These are phyloP conservation scores for Tichodroma muraria DNA, from an alignment of 2,113 vertebrate species.

Conservation along the genomic window DNA sequence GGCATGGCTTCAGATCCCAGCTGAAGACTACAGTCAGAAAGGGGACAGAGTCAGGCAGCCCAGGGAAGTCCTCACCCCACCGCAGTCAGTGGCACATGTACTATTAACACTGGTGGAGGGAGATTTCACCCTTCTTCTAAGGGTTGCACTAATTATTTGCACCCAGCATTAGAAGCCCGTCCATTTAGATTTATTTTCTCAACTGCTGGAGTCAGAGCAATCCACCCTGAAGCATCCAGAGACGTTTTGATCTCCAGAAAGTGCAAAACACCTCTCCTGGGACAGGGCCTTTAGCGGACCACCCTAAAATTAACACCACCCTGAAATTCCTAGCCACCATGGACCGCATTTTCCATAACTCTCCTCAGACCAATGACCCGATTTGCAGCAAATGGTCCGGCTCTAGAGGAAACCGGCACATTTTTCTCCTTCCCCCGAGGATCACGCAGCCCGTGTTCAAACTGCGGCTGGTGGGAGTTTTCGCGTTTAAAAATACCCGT, in stretches of 20 bases:
- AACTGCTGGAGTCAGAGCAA: not conserved
- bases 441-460: not conserved
- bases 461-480: constrained; percentile 39
- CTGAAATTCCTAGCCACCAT: not conserved
- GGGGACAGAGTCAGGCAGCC: not conserved
- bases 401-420: constrained; percentile 1
- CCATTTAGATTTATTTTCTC: not conserved
- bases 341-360: not conserved
- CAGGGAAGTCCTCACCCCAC: not conserved
- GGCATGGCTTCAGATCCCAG: not conserved
- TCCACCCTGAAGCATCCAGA: not conserved
- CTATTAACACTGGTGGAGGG: not conserved
- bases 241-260: not conserved
- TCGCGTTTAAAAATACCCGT: constrained; percentile 37
- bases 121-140: not conserved
- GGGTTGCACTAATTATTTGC: not conserved
- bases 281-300: not conserved
- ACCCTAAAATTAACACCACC: not conserved
- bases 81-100: not conserved
- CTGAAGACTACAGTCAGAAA: not conserved
- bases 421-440: not conserved
- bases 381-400: not conserved
- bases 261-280: not conserved
- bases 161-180: not conserved
- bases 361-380: not conserved